Percentiles rank a stretch among this genome's conserved stretches.
These are phyloP conservation scores for Oophaga sylvatica DNA, from an alignment of 2,797 vertebrate species.

Conservation along the genomic window DNA sequence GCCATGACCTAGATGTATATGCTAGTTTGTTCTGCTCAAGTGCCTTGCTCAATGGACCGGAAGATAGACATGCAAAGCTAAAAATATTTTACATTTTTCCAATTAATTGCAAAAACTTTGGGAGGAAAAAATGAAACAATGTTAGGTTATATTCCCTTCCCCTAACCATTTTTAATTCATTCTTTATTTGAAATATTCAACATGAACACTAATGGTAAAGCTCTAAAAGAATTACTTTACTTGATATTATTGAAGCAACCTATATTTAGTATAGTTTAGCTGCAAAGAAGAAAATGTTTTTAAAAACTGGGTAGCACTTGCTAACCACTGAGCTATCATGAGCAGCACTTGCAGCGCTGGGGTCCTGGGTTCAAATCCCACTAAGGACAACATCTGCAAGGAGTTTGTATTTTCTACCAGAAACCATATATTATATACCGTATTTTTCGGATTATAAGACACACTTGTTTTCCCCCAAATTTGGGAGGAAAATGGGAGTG, in stretches of 20 bases:
- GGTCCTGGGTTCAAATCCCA: too few species aligned
- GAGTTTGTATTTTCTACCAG: too few species aligned
- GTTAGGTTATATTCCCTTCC: not conserved
- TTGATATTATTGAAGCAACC: not conserved
- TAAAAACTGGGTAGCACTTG: too few species aligned
- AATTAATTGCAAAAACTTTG: constrained; percentile 13
- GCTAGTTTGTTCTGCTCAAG: constrained; percentile 18
- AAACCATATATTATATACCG: too few species aligned
- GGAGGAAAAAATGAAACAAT: not conserved
- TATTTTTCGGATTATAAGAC: too few species aligned
- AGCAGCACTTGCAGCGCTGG: too few species aligned
- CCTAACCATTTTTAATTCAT: not conserved
- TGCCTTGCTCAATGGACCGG: constrained; percentile 30
- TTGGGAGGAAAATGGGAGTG: too few species aligned
- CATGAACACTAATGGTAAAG: not conserved
- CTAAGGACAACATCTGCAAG: too few species aligned
- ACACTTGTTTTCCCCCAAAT: too few species aligned
- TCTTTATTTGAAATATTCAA: not conserved
- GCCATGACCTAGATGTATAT: constrained; percentile 15
- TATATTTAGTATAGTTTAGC: not conserved
- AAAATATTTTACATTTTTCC: constrained; percentile 47
- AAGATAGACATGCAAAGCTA: constrained; percentile 16
- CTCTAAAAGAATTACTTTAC: not conserved
- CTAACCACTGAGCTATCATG: too few species aligned
- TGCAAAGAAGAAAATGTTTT: not conserved